These are phyloP conservation scores for Micrasema minimum DNA, from an alignment of 1,140 invertebrate species.

Conservation along the genomic window DNA sequence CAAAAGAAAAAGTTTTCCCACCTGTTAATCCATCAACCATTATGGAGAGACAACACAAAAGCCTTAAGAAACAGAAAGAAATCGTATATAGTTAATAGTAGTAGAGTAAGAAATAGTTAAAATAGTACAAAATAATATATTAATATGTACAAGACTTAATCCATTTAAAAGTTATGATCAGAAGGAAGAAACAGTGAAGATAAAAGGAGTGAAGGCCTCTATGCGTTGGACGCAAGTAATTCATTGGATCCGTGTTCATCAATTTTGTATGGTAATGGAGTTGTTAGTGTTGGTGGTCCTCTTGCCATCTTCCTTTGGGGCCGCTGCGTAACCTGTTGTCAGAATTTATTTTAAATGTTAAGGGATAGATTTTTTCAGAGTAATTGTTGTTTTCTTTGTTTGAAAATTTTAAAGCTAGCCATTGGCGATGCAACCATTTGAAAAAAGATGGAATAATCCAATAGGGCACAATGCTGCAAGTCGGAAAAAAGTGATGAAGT, in stretches of 20 bases:
- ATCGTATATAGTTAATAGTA: background rate
- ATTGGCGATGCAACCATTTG: no score
- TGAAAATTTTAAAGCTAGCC: no score
- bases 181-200: conserved; percentile 15
- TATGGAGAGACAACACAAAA: conserved; percentile 28
- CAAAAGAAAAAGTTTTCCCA: conserved; percentile 40
- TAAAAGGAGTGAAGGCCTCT: conserved; percentile 22
- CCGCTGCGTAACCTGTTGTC: conserved; percentile 54
- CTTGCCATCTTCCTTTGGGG: conserved; percentile 52
- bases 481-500: no score
- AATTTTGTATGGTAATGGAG: conserved; percentile 66
- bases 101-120: background rate
- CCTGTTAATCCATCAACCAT: conserved; percentile 39
- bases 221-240: conserved; percentile 56
- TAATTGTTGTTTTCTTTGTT: no score
- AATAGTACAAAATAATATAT: no score
- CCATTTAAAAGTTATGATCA: background rate
- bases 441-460: no score
- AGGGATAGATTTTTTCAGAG: no score
- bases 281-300: conserved; percentile 64
- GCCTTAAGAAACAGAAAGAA: conserved; percentile 29
- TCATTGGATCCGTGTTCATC: conserved; percentile 66
- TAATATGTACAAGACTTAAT: conserved; percentile 12
- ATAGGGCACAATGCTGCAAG: no score
- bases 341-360: no score